Evolutionary conservation across 2,888 invertebrate genomes (phyloP), one percentile per base, ranked within the genome.

Genomic region (Phragmatobia fuliginosa): DNA sequence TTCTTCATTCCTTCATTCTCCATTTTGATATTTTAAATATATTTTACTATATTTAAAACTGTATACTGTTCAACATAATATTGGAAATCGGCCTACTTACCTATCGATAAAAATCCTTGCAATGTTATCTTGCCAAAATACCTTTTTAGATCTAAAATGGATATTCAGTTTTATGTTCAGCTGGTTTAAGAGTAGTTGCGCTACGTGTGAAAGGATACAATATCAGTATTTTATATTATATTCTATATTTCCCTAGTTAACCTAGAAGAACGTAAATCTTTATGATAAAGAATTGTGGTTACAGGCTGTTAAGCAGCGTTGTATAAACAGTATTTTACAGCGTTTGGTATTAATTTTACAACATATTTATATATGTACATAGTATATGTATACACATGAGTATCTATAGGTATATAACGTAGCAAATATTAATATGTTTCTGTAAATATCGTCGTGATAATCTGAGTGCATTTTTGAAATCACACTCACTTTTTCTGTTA

Each of bases 71-170:
- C 60, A 25, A 6, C 25, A 38, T 38, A 25, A 28, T 38, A 61
- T 38, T 25, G 28, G 16, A 16, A 61, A n/a, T 18, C 16, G 25
- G 62, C 62, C 21, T 33, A 32, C 52, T 36, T 38, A 33, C 58
- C 41, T 32, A 64, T 6, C 18, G 58, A 62, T 62, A 45, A 32
- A 41, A 62, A 68, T 68, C 41, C 58, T 11, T 8, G 2, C 36
- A 32, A 45, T 25, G 62, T 62, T 38, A 32, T n/a, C 16, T 14
- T 58, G 62, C 41, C 62, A 68, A 68, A 41, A 62, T 36, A 61
- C 62, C 62, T 58, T 59, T 59, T 68, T 62, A 32, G 28, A 58
- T 68, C 52, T 16, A 8, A 32, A 25, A 45, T 41, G 38, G 16
- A 21, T 21, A 18, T 28, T 31, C 21, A 18, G 10, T 62, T 38